Base-by-base conservation (phyloP, 1,140 invertebrate genomes). In the Radopholus similis region DNA sequence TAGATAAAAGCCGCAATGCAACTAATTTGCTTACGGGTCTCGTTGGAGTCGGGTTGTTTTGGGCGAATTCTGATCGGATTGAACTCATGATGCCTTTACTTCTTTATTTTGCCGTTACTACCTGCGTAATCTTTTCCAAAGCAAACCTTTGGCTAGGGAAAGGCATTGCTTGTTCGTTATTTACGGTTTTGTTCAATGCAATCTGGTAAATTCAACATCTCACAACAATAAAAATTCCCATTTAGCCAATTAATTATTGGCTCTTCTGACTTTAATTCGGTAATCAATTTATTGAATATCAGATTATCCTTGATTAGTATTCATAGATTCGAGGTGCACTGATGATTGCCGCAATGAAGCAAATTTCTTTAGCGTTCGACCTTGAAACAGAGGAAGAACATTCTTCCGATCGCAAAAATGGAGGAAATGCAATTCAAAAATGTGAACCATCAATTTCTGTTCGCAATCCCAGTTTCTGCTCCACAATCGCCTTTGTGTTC, bases 281-380 rank as follows among this genome's bases (percentile, higher is more conserved):
- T 51, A 51, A 51, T 18, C 38, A 42, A 13, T 42, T 42, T 13
- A 42, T 42, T 42, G 6, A 23, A n/a, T 47, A 23, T 18, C 44
- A 11, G 44, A 47, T 5, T 47, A 23, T 21, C 23, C 1, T 23
- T 51, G 67, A 9, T 69, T 30, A 15, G 28, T 8, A n/a, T 26
- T 67, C 34, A 26, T 64, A 69, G 53, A 71, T 71, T n/a, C 44
- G 68, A 32, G 68, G 68, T 23, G 38, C 54, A 13, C 32, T 70
- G n/a, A 70, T 70, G 68, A 58, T 70, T 18, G 67, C 67, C 30
- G 53, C 67, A 4, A 70, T 70, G 68, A 70, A 70, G n/a, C 30
- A 23, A 37, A 60, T 71, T 23, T 71, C 68, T 9, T 38, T 70
- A 34, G 32, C 68, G 1, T 66, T 71, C 34, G 68, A 70, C 28